These are phyloP conservation scores for Hydroisotoma schaefferi DNA, from an alignment of 2,888 invertebrate species.

Conservation along the genomic window DNA sequence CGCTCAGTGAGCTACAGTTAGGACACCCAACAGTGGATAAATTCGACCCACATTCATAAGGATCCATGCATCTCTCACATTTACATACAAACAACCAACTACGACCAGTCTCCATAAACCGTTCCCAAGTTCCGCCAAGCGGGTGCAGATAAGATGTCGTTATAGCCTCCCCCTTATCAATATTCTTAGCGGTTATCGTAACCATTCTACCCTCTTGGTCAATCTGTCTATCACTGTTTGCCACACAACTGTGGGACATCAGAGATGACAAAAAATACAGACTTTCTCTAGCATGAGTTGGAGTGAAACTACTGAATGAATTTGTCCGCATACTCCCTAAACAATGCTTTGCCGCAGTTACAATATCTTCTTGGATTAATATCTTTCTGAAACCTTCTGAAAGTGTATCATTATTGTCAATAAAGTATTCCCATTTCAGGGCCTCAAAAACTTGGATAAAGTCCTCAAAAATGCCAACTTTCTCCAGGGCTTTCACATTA, in stretches of 20 bases:
- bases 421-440: slow-evolving; percentile 28
- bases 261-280: slow-evolving; percentile 43
- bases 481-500: slow-evolving; percentile 28
- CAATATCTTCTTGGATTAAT: slow-evolving; percentile 11
- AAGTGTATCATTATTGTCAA: too few relatives aligned
- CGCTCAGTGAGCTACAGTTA: slow-evolving; percentile 6
- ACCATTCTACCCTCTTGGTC: slow-evolving; percentile 31
- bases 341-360: slow-evolving; percentile 25
- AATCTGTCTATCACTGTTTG: slow-evolving; percentile 44
- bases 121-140: slow-evolving; percentile 28
- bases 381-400: background rate
- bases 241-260: slow-evolving; percentile 41
- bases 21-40: slow-evolving; percentile 25
- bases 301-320: slow-evolving; percentile 37
- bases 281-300: slow-evolving; percentile 31
- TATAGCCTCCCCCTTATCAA: slow-evolving; percentile 34
- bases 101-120: slow-evolving; percentile 24
- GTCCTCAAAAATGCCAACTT: slow-evolving; percentile 24
- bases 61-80: slow-evolving; percentile 37
- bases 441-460: slow-evolving; percentile 22
- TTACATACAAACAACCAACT: slow-evolving; percentile 40
- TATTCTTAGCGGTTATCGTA: slow-evolving; percentile 36
- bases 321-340: slow-evolving; percentile 40
- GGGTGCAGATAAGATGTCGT: slow-evolving; percentile 40
- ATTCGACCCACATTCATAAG: slow-evolving; percentile 30